These are phyloP conservation scores for Psilanteris sp. DNA, from an alignment of 1,140 invertebrate species.

Conservation along the genomic window DNA sequence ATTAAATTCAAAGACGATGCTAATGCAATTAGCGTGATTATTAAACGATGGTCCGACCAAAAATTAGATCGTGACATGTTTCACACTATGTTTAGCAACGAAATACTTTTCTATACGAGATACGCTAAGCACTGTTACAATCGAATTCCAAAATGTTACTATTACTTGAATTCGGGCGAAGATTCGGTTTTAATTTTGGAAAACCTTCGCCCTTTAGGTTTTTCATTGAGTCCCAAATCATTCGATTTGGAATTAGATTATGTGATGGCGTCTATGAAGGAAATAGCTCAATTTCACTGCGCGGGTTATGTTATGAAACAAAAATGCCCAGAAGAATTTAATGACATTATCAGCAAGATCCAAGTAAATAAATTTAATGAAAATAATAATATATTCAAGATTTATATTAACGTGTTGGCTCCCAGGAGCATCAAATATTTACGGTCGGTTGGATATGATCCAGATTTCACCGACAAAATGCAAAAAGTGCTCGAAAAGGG, in stretches of 20 bases:
- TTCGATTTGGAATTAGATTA: slow-evolving; percentile 37
- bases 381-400: not conserved
- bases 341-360: slow-evolving; percentile 14
- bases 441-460: slow-evolving; percentile 40
- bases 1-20: slow-evolving; percentile 34
- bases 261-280: slow-evolving; percentile 35
- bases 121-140: slow-evolving; percentile 25
- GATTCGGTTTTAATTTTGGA: slow-evolving; percentile 42
- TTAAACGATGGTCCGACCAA: slow-evolving; percentile 43
- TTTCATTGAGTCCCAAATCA: not conserved
- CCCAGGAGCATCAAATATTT: slow-evolving; percentile 37
- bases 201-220: slow-evolving; percentile 37
- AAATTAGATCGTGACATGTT: too few species aligned
- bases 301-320: slow-evolving; percentile 43
- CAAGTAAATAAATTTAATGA: slow-evolving; percentile 6
- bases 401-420: slow-evolving; percentile 18
- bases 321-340: slow-evolving; percentile 28
- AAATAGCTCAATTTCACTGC: slow-evolving; percentile 53
- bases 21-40: not conserved
- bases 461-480: slow-evolving; percentile 40
- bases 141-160: slow-evolving; percentile 25
- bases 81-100: slow-evolving; percentile 36
- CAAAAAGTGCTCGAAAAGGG: slow-evolving; percentile 13
- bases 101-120: slow-evolving; percentile 51
- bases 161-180: not conserved